These are phyloP conservation scores for Megaceryle maxima DNA, from an alignment of 2,113 vertebrate species.

Conservation along the genomic window DNA sequence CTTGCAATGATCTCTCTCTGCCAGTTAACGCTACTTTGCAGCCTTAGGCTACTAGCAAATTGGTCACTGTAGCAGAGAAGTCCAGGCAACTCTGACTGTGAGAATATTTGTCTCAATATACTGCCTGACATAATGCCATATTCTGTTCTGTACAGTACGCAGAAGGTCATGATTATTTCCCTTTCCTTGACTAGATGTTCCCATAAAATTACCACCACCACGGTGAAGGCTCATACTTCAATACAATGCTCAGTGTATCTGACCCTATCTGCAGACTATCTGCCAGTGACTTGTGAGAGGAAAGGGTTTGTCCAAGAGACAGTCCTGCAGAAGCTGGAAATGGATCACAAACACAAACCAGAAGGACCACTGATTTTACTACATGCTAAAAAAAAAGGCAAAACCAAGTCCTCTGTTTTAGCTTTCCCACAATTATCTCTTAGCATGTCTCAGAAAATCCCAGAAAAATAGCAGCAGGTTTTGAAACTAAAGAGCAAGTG, in stretches of 20 bases:
- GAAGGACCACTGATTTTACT: background rate
- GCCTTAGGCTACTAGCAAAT: background rate
- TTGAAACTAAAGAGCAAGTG: background rate
- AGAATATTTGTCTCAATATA: background rate
- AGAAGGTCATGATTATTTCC: background rate
- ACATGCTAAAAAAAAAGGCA: background rate
- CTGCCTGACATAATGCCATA: background rate
- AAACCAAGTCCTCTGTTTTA: background rate
- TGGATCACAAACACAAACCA: background rate
- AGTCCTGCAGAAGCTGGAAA: background rate
- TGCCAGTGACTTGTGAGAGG: background rate
- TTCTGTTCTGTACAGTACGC: fast-evolving
- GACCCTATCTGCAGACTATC: background rate
- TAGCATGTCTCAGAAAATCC: background rate
- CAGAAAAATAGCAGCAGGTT: background rate
- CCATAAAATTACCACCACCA: background rate
- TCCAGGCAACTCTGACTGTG: background rate
- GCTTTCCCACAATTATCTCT: background rate
- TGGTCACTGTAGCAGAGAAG: background rate
- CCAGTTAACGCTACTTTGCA: background rate
- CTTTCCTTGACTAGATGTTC: background rate
- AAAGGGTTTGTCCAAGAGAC: background rate
- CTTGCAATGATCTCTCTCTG: background rate
- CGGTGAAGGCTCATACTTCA: background rate
- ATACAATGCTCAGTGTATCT: background rate